These are phyloP conservation scores for Crotophaga sulcirostris DNA, from an alignment of 2,113 vertebrate species.

Conservation along the genomic window DNA sequence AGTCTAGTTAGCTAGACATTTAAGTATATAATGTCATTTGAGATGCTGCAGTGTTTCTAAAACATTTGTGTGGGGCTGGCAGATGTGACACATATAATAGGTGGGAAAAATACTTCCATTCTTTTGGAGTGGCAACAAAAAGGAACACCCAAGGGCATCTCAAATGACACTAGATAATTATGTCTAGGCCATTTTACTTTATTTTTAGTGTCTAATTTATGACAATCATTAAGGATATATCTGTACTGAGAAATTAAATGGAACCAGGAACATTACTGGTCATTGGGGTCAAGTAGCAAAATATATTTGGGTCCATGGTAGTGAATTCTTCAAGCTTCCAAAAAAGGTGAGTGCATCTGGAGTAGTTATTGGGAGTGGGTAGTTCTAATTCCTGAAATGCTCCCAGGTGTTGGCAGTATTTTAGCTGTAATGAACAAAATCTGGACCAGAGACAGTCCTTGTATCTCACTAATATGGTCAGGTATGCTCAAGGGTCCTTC, in stretches of 20 bases:
- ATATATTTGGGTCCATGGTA: background rate
- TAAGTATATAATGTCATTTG: background rate
- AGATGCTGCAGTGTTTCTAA: background rate
- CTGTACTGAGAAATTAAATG: slow-evolving; percentile 16
- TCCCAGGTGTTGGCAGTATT: background rate
- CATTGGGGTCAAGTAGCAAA: background rate
- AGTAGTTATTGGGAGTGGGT: background rate
- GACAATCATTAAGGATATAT: slow-evolving; percentile 29
- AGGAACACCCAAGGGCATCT: background rate
- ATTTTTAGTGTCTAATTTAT: slow-evolving; percentile 43
- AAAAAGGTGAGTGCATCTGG: background rate
- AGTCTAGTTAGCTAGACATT: background rate
- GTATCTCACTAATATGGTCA: background rate
- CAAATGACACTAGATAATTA: background rate
- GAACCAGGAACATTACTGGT: background rate
- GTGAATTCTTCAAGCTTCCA: background rate
- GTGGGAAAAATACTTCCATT: background rate
- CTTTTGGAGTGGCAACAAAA: background rate
- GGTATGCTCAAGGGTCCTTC: background rate
- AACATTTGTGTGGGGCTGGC: background rate
- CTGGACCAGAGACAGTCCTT: background rate
- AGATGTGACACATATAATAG: background rate
- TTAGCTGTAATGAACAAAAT: background rate
- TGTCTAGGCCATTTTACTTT: slow-evolving; percentile 11
- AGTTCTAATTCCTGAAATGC: background rate